Evolutionary conservation across 2,888 invertebrate species (phyloP).

Genomic region (Athalia cordata): DNA sequence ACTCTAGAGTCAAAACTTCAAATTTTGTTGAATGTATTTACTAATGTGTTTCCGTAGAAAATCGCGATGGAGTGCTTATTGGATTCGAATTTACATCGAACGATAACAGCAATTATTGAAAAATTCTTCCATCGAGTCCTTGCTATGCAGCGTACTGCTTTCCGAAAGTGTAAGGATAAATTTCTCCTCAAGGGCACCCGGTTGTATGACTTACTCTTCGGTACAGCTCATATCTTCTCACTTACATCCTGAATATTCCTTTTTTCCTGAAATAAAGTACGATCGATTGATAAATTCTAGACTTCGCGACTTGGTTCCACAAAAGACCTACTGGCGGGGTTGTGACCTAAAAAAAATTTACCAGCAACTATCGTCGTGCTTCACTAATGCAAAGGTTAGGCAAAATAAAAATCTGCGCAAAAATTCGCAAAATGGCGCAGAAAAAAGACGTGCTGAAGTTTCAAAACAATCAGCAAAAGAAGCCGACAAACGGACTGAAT

Average conservation of each 20-base stretch:
- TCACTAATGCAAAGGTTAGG: slow-evolving; percentile 19
- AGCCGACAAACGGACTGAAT: too few species aligned
- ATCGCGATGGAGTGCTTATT: slow-evolving; percentile 15
- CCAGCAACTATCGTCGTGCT: slow-evolving; percentile 4
- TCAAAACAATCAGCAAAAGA: too few species aligned
- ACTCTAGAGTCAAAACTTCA: too few species aligned
- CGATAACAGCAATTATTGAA: slow-evolving; percentile 1
- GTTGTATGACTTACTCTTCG: slow-evolving; percentile 32
- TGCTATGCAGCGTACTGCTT: slow-evolving; percentile 33
- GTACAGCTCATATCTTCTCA: slow-evolving; percentile 13
- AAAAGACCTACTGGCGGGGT: slow-evolving; percentile 17
- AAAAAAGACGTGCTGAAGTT: too few species aligned
- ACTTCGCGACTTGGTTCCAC: slow-evolving; percentile 16
- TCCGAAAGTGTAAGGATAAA: slow-evolving; percentile 19
- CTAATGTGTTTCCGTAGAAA: slow-evolving; percentile 14
- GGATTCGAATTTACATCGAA: slow-evolving; percentile 13
- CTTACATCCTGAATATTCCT: background rate
- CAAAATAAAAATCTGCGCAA: too few species aligned
- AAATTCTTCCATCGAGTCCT: slow-evolving; percentile 11
- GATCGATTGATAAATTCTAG: slow-evolving; percentile 23
- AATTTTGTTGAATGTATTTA: too few species aligned
- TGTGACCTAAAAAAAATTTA: slow-evolving; percentile 21
- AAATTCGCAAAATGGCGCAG: too few species aligned
- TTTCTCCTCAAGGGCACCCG: background rate
- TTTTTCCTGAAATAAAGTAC: background rate